Conservation (phyloP, 2,888 invertebrate genomes). For the Drosophila parthenogenetica region DNA sequence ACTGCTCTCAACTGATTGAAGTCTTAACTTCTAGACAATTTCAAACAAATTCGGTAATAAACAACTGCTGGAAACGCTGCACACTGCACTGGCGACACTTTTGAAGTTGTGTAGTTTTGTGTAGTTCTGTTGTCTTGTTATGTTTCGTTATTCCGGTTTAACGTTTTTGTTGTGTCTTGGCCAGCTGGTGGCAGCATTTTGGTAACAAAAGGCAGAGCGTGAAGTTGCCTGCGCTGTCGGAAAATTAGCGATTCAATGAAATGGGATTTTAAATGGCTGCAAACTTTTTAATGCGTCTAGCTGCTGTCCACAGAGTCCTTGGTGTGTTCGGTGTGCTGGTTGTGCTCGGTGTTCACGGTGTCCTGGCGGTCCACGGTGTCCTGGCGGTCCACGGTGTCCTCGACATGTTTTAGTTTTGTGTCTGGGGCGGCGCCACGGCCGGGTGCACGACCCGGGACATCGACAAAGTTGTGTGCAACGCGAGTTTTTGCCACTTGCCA, state of each 20-base stretch:
- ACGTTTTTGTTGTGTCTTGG: slow-evolving; percentile 37
- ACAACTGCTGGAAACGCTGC: slow-evolving; percentile 6
- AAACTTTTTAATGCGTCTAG: slow-evolving; percentile 81
- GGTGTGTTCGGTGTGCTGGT: slow-evolving; percentile 5
- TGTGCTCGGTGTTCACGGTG: neutral
- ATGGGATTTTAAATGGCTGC: slow-evolving; percentile 82
- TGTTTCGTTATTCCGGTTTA: slow-evolving; percentile 13
- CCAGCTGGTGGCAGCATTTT: slow-evolving; percentile 4
- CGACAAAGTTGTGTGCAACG: slow-evolving; percentile 66
- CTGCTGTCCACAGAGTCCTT: slow-evolving; percentile 23
- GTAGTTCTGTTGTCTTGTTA: slow-evolving; percentile 40
- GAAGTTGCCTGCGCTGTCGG: slow-evolving; percentile 60
- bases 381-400: slow-evolving; percentile 28
- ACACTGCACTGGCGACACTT: slow-evolving; percentile 8
- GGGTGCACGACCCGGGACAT: slow-evolving; percentile 47
- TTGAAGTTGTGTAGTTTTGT: slow-evolving; percentile 4
- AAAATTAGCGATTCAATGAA: slow-evolving; percentile 83
- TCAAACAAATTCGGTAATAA: slow-evolving; percentile 18
- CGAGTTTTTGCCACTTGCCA: slow-evolving; percentile 77
- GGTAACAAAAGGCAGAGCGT: slow-evolving; percentile 36
- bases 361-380: slow-evolving; percentile 17
- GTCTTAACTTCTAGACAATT: slow-evolving; percentile 22
- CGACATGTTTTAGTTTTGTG: slow-evolving; percentile 54
- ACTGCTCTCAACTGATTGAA: no score
- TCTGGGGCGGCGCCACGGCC: slow-evolving; percentile 43